These are phyloP conservation scores for Lineus longissimus DNA, from an alignment of 1,140 invertebrate genomes.

Conservation along the genomic window DNA sequence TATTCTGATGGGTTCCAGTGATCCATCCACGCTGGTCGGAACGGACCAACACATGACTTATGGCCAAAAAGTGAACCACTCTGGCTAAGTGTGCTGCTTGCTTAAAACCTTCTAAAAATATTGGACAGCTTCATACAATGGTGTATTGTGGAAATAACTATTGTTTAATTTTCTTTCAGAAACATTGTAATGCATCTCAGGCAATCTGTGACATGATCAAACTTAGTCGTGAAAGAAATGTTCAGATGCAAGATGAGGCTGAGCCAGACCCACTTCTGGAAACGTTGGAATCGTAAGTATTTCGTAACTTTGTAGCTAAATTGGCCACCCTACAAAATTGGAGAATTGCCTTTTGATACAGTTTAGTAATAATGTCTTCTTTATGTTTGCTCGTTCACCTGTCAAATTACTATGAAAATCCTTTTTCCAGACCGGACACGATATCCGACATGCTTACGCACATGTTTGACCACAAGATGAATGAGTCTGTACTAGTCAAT, in stretches of 20 bases:
- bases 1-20: no score
- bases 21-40: no score
- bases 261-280: constrained; percentile 66
- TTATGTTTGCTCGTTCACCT: no score
- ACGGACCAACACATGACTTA: no score
- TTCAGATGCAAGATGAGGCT: constrained; percentile 60
- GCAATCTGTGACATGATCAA: constrained; percentile 77
- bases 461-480: constrained; percentile 66
- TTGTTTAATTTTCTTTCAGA: constrained; percentile 34
- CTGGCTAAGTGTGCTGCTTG: neutral
- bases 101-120: neutral
- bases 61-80: neutral
- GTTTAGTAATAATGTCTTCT: no score
- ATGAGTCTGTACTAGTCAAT: constrained; percentile 72
- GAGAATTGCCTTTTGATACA: no score
- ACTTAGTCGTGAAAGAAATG: constrained; percentile 62
- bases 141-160: neutral
- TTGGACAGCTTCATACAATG: no score
- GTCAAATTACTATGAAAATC: neutral
- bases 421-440: constrained; percentile 62
- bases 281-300: constrained; percentile 69
- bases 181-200: constrained; percentile 76
- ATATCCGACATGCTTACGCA: constrained; percentile 66
- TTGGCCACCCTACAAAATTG: no score
- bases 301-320: constrained; percentile 3